These are phyloP conservation scores for Callipepla squamata DNA, from an alignment of 2,113 vertebrate species.

Conservation along the genomic window DNA sequence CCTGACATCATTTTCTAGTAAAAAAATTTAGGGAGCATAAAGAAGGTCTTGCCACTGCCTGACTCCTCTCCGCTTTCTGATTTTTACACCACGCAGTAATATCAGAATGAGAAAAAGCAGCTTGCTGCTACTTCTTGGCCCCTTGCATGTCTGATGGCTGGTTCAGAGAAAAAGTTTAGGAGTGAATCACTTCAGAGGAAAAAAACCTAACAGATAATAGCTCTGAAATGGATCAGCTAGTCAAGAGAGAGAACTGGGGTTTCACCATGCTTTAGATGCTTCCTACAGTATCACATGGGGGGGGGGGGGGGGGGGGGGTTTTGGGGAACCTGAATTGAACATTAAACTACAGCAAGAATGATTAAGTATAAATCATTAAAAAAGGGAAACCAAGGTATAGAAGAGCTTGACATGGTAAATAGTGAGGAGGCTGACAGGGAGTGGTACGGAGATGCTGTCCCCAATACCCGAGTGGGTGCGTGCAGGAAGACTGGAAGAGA, in stretches of 20 bases:
- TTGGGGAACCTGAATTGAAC: neutral
- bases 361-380: neutral
- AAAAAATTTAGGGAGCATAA: neutral
- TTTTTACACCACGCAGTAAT: neutral
- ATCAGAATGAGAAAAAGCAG: neutral
- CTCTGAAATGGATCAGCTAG: neutral
- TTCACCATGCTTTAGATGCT: neutral
- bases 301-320: neutral
- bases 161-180: conserved; percentile 21
- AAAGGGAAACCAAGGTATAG: neutral
- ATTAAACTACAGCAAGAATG: neutral
- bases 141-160: neutral
- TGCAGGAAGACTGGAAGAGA: neutral
- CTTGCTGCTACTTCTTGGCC: neutral
- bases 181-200: neutral
- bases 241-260: neutral
- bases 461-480: neutral
- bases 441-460: neutral
- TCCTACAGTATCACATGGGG: neutral
- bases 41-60: neutral
- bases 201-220: neutral
- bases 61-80: neutral
- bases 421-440: neutral
- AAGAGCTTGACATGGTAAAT: neutral
- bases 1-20: neutral